phyloP scores from a whole-genome alignment of 2,888 invertebrate genomes.

The Julus scanicus region DNA sequence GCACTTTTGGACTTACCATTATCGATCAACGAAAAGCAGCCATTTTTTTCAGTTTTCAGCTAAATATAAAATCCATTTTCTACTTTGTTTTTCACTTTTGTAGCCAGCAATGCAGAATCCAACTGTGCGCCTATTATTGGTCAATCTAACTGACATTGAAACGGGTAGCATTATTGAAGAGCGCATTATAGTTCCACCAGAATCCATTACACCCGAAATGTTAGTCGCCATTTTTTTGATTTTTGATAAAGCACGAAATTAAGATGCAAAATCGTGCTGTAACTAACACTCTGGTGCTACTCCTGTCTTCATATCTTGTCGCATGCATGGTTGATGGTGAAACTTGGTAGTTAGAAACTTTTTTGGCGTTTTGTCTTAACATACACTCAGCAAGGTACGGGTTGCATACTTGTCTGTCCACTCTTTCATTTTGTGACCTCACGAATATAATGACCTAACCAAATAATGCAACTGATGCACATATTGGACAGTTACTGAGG shows the following conservation, averaged over 20 bases:
- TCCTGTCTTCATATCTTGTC: not conserved
- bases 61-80: not conserved
- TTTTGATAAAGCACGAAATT: not conserved
- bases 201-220: not conserved
- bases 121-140: conserved; percentile 34
- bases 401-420: not conserved
- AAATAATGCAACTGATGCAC: not conserved
- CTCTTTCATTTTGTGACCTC: not conserved
- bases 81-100: conserved; percentile 14
- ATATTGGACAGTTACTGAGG: not conserved
- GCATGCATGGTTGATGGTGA: not conserved
- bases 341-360: not conserved
- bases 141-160: conserved; percentile 46
- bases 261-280: not conserved
- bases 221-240: conserved; percentile 43
- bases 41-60: conserved; percentile 23
- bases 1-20: too few species aligned
- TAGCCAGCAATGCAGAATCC: conserved; percentile 54
- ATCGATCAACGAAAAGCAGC: not conserved
- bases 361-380: not conserved
- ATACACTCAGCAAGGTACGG: not conserved
- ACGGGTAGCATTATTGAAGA: conserved; percentile 34
- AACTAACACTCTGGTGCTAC: not conserved
- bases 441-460: not conserved
- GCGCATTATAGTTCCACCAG: conserved; percentile 5